Conservation (phyloP, 2,888 invertebrate species). For the Hypselothyrea guttata region DNA sequence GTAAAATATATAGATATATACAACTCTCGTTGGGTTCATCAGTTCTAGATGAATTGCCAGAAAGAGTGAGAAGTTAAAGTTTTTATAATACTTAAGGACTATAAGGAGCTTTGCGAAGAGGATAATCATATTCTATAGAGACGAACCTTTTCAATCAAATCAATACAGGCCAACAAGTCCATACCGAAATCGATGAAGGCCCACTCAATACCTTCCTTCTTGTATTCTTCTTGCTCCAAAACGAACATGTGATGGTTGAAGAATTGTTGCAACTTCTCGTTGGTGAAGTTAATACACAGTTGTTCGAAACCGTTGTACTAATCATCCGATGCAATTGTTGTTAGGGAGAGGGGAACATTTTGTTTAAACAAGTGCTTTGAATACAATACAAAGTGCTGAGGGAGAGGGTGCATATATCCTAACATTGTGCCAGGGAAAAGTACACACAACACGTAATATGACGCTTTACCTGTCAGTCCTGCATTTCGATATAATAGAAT, state of each 20-base stretch:
- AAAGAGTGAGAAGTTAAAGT: slow-evolving; percentile 4
- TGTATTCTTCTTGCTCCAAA: slow-evolving; percentile 99
- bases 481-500: background rate
- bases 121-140: slow-evolving; percentile 14
- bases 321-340: slow-evolving; percentile 15
- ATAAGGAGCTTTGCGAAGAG: slow-evolving; percentile 15
- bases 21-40: slow-evolving; percentile 48
- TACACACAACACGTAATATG: slow-evolving; percentile 10
- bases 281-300: slow-evolving; percentile 99
- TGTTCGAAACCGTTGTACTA: slow-evolving; percentile 99
- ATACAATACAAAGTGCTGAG: slow-evolving; percentile 6
- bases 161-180: slow-evolving; percentile 99
- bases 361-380: slow-evolving; percentile 44
- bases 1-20: slow-evolving; percentile 38
- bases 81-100: slow-evolving; percentile 37
- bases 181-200: slow-evolving; percentile 99
- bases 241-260: slow-evolving; percentile 99
- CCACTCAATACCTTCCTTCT: slow-evolving; percentile 98
- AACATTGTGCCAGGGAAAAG: background rate
- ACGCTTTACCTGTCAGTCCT: slow-evolving; percentile 35
- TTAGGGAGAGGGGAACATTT: slow-evolving; percentile 42
- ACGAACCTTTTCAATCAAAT: slow-evolving; percentile 97
- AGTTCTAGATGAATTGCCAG: slow-evolving; percentile 63
- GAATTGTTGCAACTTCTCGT: slow-evolving; percentile 99
- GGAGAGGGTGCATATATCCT: background rate